A percentile compares a stretch with the other conserved stretches of the same genome.
phyloP scores from a whole-genome alignment of 2,113 vertebrate species.

The Aspiorhynchus laticeps region DNA sequence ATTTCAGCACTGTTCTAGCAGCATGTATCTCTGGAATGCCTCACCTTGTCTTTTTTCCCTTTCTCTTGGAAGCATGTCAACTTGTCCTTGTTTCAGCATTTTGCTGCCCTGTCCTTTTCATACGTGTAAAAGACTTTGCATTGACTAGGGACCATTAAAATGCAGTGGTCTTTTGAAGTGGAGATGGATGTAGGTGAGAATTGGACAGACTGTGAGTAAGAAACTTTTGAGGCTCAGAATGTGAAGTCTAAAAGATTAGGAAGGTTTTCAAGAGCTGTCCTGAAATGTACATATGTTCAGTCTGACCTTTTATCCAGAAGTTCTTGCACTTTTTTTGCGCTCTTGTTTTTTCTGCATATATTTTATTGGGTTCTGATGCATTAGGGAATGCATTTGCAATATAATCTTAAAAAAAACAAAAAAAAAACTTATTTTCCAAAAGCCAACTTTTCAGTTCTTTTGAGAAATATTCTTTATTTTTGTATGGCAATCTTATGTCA shows the following conservation, averaged over 20 bases:
- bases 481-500: slow-evolving; percentile 3
- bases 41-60: slow-evolving; percentile 63
- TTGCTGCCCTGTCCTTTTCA: slow-evolving; percentile 57
- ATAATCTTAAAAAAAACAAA: no score
- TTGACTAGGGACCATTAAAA: slow-evolving; percentile 58
- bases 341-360: neutral
- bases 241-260: neutral
- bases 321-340: slow-evolving; percentile 64
- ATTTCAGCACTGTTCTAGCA: slow-evolving; percentile 59
- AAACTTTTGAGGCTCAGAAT: neutral
- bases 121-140: slow-evolving; percentile 25
- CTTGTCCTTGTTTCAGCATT: slow-evolving; percentile 70
- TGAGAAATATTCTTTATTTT: neutral
- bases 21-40: slow-evolving; percentile 68
- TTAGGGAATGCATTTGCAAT: neutral
- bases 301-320: neutral
- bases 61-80: slow-evolving; percentile 80
- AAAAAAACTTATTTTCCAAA: no score
- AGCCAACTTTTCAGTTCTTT: no score
- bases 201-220: slow-evolving; percentile 3
- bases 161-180: slow-evolving; percentile 72
- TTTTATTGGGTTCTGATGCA: neutral
- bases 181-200: neutral
- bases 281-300: neutral
- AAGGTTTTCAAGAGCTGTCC: neutral